phyloP scores from a whole-genome alignment of 2,888 invertebrate species.

The Chrysodeixis includens region DNA sequence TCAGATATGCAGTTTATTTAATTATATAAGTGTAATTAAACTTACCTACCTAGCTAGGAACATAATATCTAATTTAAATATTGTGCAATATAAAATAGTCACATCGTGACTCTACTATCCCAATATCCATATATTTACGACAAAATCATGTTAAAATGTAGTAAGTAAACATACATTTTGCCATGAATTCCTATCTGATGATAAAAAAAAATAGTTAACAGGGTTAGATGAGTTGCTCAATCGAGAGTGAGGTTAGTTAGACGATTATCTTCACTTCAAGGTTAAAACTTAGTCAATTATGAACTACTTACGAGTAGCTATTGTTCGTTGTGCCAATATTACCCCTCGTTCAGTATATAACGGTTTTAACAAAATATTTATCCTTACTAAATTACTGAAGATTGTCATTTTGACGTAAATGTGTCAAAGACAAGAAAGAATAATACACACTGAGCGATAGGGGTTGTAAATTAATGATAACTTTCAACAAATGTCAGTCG shows the following conservation, averaged over 20 bases:
- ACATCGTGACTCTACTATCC: constrained; percentile 52
- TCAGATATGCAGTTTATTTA: neutral
- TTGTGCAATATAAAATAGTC: constrained; percentile 33
- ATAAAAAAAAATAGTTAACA: constrained; percentile 27
- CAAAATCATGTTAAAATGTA: neutral
- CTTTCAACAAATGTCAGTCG: constrained; percentile 61
- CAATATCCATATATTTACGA: constrained; percentile 18
- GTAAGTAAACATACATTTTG: neutral
- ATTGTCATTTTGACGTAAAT: constrained; percentile 86
- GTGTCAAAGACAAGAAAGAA: constrained; percentile 76
- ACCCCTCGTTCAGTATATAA: constrained; percentile 65
- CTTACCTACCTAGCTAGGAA: neutral
- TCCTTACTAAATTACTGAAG: constrained; percentile 78
- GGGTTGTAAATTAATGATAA: constrained; percentile 58
- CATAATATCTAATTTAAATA: neutral
- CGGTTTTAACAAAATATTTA: constrained; percentile 75
- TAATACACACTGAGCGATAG: constrained; percentile 52
- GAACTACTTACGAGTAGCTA: constrained; percentile 76
- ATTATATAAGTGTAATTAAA: too few species aligned
- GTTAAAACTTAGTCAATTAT: constrained; percentile 54
- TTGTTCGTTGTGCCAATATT: constrained; percentile 70
- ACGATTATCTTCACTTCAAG: constrained; percentile 63
- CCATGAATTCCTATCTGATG: neutral
- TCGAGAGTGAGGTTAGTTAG: constrained; percentile 67
- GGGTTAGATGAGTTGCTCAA: constrained; percentile 55